Percentiles rank a stretch among this genome's conserved stretches.
Conservation (phyloP, 2,113 vertebrate species). For the Perccottus glenii region DNA sequence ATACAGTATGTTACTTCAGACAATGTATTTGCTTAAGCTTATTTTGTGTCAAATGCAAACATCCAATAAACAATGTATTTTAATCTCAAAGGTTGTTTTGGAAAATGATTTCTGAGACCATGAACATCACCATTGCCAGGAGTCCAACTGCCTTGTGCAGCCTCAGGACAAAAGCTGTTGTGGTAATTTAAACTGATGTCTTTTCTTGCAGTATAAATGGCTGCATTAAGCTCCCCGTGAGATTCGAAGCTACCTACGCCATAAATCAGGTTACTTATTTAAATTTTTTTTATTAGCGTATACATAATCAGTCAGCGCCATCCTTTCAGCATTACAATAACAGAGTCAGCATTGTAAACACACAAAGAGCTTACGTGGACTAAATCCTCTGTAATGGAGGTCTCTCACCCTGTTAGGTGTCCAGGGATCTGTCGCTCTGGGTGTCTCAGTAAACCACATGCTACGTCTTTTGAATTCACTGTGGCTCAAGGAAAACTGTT, state of each 20-base stretch:
- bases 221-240: not conserved
- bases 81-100: too few relatives aligned
- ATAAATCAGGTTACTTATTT: slow-evolving; percentile 3
- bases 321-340: slow-evolving; percentile 13
- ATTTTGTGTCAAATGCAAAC: too few relatives aligned
- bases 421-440: not conserved
- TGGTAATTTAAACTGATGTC: not conserved
- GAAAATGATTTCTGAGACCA: too few relatives aligned
- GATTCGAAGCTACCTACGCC: not conserved
- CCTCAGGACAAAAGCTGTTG: not conserved
- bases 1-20: too few relatives aligned
- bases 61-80: too few relatives aligned
- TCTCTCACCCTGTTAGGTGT: not conserved
- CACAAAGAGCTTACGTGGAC: not conserved
- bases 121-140: not conserved
- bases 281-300: not conserved
- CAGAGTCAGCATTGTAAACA: not conserved
- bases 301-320: not conserved
- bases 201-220: not conserved
- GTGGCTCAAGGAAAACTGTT: slow-evolving; percentile 2
- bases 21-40: too few relatives aligned
- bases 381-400: slow-evolving; percentile 10
- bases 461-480: not conserved
- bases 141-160: not conserved
- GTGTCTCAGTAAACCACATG: not conserved